Percentiles rank a stretch among this genome's conserved stretches.
Evolutionary conservation across 2,888 invertebrate species (phyloP).

Genomic region (Heliconius ethilla): DNA sequence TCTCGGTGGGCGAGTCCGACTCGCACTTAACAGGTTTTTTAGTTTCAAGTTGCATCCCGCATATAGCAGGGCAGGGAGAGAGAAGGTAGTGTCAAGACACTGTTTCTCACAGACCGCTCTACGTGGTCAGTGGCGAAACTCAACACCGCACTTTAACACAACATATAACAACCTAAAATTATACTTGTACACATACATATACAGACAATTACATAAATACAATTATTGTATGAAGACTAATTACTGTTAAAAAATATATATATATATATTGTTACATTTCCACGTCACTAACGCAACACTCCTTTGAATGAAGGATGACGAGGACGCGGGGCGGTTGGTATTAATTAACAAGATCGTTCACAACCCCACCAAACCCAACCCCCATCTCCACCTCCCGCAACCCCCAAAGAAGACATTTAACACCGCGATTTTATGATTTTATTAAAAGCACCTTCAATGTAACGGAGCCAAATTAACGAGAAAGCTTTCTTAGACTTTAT

Average conservation of each 20-base stretch:
- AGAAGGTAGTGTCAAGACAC: no score
- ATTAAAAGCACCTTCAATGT: slow-evolving; percentile 22
- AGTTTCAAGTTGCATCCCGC: no score
- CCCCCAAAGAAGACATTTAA: slow-evolving; percentile 19
- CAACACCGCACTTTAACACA: no score
- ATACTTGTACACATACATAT: background rate
- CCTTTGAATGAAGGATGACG: slow-evolving; percentile 8
- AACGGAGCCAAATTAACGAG: slow-evolving; percentile 11
- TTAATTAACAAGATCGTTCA: slow-evolving; percentile 24
- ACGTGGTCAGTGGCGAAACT: no score
- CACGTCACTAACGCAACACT: background rate
- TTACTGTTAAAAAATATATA: background rate
- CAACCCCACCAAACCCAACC: background rate
- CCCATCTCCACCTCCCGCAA: background rate
- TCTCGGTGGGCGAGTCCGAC: no score
- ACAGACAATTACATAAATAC: background rate
- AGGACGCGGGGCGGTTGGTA: background rate
- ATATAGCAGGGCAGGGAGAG: no score
- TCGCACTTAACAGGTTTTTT: no score
- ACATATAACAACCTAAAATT: background rate
- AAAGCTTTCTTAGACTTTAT: background rate
- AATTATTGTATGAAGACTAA: background rate
- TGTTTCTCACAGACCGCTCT: no score
- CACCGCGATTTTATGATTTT: slow-evolving; percentile 19
- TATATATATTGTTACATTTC: background rate